phyloP scores from a whole-genome alignment of 1,140 invertebrate genomes.

The Stegodyphus dumicola region DNA sequence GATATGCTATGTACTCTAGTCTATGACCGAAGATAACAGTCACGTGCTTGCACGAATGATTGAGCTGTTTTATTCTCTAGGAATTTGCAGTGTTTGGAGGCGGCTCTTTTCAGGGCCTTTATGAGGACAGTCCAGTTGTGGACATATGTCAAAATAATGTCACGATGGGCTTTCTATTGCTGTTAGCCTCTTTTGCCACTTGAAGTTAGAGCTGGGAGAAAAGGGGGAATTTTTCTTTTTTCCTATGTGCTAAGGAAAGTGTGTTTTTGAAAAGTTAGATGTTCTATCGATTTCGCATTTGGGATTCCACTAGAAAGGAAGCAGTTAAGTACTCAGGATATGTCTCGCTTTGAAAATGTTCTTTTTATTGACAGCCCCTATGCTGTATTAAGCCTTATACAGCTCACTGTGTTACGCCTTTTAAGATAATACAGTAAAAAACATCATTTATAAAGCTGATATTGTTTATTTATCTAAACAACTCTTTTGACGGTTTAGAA shows the following conservation, averaged over 20 bases:
- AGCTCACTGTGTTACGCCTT: too few relatives aligned
- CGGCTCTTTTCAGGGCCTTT: background rate
- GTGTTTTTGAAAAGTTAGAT: too few relatives aligned
- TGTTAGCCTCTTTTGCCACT: background rate
- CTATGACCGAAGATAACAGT: background rate
- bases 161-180: slow-evolving; percentile 15
- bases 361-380: background rate
- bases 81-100: too few relatives aligned
- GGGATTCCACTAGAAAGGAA: background rate
- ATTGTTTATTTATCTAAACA: too few relatives aligned
- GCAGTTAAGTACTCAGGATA: background rate
- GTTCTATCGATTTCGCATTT: too few relatives aligned
- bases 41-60: slow-evolving; percentile 11
- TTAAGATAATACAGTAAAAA: too few relatives aligned
- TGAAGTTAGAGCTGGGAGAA: background rate
- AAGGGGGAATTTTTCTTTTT: too few relatives aligned
- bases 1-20: background rate
- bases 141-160: slow-evolving; percentile 44
- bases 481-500: too few relatives aligned
- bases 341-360: background rate
- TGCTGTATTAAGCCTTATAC: background rate
- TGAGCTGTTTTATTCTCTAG: background rate
- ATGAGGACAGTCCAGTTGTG: background rate
- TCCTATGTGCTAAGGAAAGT: too few relatives aligned
- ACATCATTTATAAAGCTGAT: too few relatives aligned